These are phyloP conservation scores for Aptenodytes forsteri DNA, from an alignment of 2,113 vertebrate genomes.

Conservation along the genomic window DNA sequence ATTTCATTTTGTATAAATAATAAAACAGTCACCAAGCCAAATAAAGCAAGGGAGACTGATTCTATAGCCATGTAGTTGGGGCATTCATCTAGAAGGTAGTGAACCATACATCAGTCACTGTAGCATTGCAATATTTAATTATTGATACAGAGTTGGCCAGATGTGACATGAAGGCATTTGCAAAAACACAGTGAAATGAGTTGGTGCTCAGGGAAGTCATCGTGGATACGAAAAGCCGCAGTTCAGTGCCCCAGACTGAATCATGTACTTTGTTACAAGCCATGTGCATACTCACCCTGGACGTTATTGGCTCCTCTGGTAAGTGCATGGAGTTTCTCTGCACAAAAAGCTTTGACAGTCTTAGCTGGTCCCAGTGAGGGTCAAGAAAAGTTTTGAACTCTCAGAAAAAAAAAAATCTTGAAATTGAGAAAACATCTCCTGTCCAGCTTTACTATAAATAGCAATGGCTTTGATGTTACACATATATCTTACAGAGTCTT, in stretches of 20 bases:
- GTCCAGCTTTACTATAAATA: not conserved
- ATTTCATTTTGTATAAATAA: conserved; percentile 44
- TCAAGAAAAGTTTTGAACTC: not conserved
- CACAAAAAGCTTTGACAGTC: not conserved
- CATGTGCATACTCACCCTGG: not conserved
- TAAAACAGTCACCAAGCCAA: conserved; percentile 35
- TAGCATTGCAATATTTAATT: conserved; percentile 31
- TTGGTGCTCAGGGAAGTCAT: not conserved
- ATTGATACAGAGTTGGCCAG: conserved; percentile 1
- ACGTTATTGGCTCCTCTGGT: not conserved
- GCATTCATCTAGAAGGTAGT: not conserved
- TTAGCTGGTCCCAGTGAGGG: not conserved
- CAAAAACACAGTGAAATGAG: conserved; percentile 7
- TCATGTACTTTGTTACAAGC: not conserved
- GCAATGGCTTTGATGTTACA: not conserved
- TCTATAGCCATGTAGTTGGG: not conserved
- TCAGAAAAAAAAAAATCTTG: not conserved
- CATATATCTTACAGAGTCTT: not conserved
- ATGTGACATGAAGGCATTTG: conserved; percentile 26
- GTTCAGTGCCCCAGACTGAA: not conserved
- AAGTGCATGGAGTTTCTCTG: not conserved
- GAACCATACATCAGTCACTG: conserved; percentile 12
- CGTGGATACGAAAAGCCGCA: not conserved
- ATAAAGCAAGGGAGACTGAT: conserved; percentile 34
- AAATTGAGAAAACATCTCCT: not conserved